Conservation (phyloP, 2,888 invertebrate species). For the Eupithecia inturbata region DNA sequence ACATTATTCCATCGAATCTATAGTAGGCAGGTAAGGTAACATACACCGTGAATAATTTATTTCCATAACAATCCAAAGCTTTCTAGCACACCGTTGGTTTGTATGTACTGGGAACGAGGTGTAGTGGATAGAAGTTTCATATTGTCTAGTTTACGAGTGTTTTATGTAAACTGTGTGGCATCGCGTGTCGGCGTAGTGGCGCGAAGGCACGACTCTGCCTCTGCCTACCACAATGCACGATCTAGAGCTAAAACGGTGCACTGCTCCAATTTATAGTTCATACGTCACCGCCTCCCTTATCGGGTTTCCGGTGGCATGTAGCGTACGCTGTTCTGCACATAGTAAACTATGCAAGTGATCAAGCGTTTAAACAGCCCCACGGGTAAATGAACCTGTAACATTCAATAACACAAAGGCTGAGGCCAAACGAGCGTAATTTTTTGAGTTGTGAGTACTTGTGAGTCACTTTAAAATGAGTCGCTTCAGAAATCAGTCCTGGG, state of each 20-base stretch:
- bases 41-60: conserved; percentile 37
- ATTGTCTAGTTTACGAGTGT: conserved; percentile 56
- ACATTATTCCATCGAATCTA: conserved; percentile 48
- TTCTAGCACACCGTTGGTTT: conserved; percentile 16
- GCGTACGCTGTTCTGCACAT: conserved; percentile 44
- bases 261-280: conserved; percentile 56
- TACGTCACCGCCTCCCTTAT: conserved; percentile 62
- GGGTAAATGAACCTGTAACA: conserved; percentile 57
- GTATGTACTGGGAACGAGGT: conserved; percentile 40
- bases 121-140: conserved; percentile 52
- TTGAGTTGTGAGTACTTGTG: background rate
- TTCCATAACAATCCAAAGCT: conserved; percentile 35
- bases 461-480: background rate
- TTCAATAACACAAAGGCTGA: conserved; percentile 43
- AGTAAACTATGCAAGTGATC: conserved; percentile 57
- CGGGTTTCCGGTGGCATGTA: conserved; percentile 64
- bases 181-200: conserved; percentile 55
- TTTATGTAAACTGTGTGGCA: conserved; percentile 58
- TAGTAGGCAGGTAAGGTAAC: conserved; percentile 22
- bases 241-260: conserved; percentile 41
- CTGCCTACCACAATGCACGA: conserved; percentile 43
- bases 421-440: background rate
- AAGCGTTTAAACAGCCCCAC: conserved; percentile 23
- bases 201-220: conserved; percentile 19
- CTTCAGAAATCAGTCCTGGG: background rate